Evolutionary conservation across 2,113 vertebrate genomes (phyloP).

Genomic region (Emydura subglobosa): DNA sequence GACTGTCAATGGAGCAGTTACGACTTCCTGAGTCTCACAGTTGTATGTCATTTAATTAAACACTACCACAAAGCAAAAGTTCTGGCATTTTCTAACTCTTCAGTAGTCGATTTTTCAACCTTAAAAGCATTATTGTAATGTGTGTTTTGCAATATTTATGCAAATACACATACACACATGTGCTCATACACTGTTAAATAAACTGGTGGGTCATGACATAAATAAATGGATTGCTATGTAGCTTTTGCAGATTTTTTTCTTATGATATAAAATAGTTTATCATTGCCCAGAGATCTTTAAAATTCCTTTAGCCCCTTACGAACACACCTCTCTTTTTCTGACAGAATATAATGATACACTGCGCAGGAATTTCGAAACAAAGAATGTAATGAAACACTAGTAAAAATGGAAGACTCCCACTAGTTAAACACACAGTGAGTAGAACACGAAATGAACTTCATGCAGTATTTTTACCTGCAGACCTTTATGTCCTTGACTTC

Average conservation of each 20-base stretch:
- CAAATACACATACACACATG: background rate
- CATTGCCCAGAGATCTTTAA: background rate
- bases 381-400: background rate
- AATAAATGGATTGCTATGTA: background rate
- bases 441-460: background rate
- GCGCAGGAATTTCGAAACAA: background rate
- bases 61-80: background rate
- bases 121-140: background rate
- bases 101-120: background rate
- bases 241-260: background rate
- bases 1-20: background rate
- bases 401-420: background rate
- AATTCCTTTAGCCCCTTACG: background rate
- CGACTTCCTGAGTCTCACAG: background rate
- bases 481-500: conserved; percentile 40
- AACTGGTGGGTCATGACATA: background rate
- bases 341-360: background rate
- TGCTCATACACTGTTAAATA: background rate
- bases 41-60: background rate
- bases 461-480: conserved; percentile 40
- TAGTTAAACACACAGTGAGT: background rate
- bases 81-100: background rate
- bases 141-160: background rate
- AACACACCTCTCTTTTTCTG: background rate
- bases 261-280: background rate